Conservation (phyloP, 2,797 vertebrate species). For the Siniperca obscura region DNA sequence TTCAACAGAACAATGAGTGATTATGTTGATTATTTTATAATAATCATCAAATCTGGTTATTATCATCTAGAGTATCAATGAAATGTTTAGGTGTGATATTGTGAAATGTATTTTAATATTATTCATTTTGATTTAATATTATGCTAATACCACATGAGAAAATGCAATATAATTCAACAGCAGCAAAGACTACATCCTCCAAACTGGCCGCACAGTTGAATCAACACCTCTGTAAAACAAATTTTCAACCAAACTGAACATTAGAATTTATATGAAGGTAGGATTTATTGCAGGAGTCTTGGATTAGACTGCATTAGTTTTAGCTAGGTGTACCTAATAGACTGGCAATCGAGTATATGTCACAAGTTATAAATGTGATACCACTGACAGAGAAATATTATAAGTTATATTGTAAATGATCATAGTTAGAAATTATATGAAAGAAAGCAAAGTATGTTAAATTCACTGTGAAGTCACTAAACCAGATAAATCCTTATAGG, state of each 20-base stretch:
- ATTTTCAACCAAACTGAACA: background rate
- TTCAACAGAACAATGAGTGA: background rate
- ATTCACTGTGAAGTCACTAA: too few species aligned
- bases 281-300: too few species aligned
- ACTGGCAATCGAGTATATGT: background rate
- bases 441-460: too few species aligned
- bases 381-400: too few species aligned
- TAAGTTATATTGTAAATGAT: too few species aligned
- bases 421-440: too few species aligned
- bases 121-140: background rate
- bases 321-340: background rate
- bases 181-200: background rate
- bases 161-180: background rate
- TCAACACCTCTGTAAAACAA: background rate
- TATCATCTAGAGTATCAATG: background rate
- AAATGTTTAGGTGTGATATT: background rate
- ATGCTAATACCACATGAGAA: background rate
- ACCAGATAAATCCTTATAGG: background rate
- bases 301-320: too few species aligned
- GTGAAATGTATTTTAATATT: background rate
- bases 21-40: background rate
- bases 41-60: too few species aligned
- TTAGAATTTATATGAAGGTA: background rate
- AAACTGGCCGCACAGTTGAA: background rate
- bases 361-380: too few species aligned